These are phyloP conservation scores for Zelleria hepariella DNA, from an alignment of 2,888 invertebrate species.

Conservation along the genomic window DNA sequence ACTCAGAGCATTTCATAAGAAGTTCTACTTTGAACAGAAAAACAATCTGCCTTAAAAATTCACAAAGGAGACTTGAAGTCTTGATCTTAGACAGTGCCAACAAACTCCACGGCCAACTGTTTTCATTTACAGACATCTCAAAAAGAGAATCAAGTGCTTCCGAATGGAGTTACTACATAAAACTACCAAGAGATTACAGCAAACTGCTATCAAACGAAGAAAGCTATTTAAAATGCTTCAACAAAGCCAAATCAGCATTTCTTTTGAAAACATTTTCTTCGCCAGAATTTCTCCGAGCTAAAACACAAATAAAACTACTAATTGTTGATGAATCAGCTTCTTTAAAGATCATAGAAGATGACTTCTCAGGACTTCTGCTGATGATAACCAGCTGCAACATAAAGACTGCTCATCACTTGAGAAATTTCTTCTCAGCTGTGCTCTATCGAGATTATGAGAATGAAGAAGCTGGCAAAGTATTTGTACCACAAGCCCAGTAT, in stretches of 20 bases:
- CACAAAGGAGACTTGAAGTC: slow-evolving; percentile 23
- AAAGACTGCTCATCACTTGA: slow-evolving; percentile 29
- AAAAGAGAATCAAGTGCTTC: slow-evolving; percentile 8
- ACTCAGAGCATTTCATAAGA: slow-evolving; percentile 46
- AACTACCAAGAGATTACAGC: slow-evolving; percentile 34
- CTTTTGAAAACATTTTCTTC: slow-evolving; percentile 28
- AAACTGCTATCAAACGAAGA: slow-evolving; percentile 25
- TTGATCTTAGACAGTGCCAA: slow-evolving; percentile 23
- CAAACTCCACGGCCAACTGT: slow-evolving; percentile 27
- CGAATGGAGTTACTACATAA: slow-evolving; percentile 33
- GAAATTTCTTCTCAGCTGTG: slow-evolving; percentile 41
- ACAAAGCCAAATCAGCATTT: slow-evolving; percentile 22
- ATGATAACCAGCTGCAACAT: slow-evolving; percentile 33
- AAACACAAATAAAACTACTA: slow-evolving; percentile 25
- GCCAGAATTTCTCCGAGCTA: slow-evolving; percentile 36
- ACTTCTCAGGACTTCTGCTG: slow-evolving; percentile 30
- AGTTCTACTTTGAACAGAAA: slow-evolving; percentile 16
- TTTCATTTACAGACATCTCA: slow-evolving; percentile 26
- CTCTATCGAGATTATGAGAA: slow-evolving; percentile 26
- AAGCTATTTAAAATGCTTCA: slow-evolving; percentile 19
- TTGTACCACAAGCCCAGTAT: slow-evolving; percentile 33
- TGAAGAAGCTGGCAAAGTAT: slow-evolving; percentile 21
- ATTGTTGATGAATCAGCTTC: slow-evolving; percentile 30
- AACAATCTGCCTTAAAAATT: slow-evolving; percentile 21
- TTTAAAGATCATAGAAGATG: slow-evolving; percentile 36